Evolutionary conservation across 2,113 vertebrate genomes (phyloP).

Genomic region (Brachirus orientalis): DNA sequence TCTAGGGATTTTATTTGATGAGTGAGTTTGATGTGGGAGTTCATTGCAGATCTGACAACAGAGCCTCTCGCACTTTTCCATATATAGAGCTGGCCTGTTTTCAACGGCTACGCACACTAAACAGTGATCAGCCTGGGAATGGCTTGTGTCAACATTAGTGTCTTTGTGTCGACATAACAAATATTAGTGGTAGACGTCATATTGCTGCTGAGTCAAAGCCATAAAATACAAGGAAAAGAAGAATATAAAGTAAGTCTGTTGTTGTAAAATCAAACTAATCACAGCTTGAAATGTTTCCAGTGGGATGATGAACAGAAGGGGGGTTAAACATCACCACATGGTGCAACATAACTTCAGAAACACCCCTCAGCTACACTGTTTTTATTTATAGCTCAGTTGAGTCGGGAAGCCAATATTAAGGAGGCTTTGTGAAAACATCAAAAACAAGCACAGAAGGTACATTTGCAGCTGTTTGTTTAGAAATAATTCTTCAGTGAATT

Average conservation of each 20-base stretch:
- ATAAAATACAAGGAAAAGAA: neutral
- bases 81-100: slow-evolving; percentile 53
- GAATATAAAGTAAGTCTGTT: neutral
- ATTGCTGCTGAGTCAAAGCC: too few relatives aligned
- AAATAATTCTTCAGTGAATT: too few relatives aligned
- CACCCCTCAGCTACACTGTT: too few relatives aligned
- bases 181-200: neutral
- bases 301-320: too few relatives aligned
- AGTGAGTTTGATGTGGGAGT: slow-evolving; percentile 17
- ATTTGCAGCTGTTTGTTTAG: too few relatives aligned
- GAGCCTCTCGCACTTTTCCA: slow-evolving; percentile 35
- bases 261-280: neutral
- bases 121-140: slow-evolving; percentile 25
- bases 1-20: slow-evolving; percentile 11
- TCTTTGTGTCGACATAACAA: slow-evolving; percentile 1
- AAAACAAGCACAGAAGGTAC: too few relatives aligned
- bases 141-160: slow-evolving; percentile 19
- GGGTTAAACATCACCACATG: too few relatives aligned
- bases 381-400: too few relatives aligned
- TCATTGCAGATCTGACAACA: slow-evolving; percentile 31
- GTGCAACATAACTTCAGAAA: too few relatives aligned
- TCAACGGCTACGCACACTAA: slow-evolving; percentile 19
- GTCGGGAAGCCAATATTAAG: too few relatives aligned
- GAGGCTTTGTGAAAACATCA: too few relatives aligned
- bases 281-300: too few relatives aligned